These are phyloP conservation scores for Narcine bancroftii DNA, from an alignment of 2,113 vertebrate species.

Conservation along the genomic window DNA sequence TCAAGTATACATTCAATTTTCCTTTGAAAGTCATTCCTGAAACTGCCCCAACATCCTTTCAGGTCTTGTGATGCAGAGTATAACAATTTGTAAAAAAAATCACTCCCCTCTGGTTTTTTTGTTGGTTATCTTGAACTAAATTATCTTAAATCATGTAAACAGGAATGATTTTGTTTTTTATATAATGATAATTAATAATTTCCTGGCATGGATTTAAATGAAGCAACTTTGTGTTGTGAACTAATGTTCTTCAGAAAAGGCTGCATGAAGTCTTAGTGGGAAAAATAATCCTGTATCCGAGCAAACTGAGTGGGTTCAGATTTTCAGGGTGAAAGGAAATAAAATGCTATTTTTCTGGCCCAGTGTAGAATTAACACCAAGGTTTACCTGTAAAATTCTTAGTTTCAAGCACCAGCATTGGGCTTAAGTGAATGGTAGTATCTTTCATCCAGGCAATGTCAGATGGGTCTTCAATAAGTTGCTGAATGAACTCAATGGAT, in stretches of 20 bases:
- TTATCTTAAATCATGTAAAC: conserved; percentile 12
- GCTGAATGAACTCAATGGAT: too few relatives aligned
- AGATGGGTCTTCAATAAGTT: too few relatives aligned
- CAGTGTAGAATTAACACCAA: too few relatives aligned
- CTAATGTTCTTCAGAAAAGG: not conserved
- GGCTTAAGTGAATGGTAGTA: too few relatives aligned
- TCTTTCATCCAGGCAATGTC: too few relatives aligned
- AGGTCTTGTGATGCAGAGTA: not conserved
- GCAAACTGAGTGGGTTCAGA: not conserved
- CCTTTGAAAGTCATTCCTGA: not conserved
- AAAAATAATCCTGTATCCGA: not conserved
- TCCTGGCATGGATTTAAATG: not conserved
- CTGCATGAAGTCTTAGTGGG: not conserved
- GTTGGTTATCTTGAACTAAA: not conserved
- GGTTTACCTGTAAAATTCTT: too few relatives aligned
- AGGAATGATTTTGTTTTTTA: not conserved
- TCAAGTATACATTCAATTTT: not conserved
- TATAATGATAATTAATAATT: not conserved
- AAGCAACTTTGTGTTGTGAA: not conserved
- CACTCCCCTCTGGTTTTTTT: not conserved
- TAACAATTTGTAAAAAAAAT: not conserved
- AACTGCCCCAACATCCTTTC: not conserved
- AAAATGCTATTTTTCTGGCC: too few relatives aligned
- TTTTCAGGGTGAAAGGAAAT: not conserved
- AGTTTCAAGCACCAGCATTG: too few relatives aligned